These are phyloP conservation scores for Riptortus pedestris DNA, from an alignment of 1,140 invertebrate species.

Conservation along the genomic window DNA sequence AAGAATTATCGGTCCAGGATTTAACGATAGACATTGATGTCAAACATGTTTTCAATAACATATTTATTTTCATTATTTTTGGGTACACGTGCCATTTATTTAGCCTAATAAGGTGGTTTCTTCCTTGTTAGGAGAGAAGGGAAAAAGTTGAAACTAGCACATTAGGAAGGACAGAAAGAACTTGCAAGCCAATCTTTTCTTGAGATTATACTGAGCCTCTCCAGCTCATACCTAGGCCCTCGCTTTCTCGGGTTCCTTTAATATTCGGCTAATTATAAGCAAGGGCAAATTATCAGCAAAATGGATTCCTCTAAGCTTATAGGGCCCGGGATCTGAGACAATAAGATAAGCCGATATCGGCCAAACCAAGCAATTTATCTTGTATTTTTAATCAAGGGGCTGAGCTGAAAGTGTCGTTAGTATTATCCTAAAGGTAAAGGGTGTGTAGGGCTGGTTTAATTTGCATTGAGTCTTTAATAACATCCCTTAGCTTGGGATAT, in stretches of 20 bases:
- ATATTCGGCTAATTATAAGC: slow-evolving; percentile 3
- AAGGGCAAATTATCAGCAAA: slow-evolving; percentile 5
- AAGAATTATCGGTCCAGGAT: too few relatives aligned
- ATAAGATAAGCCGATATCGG: slow-evolving; percentile 23
- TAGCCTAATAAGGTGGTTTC: too few relatives aligned
- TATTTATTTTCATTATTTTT: too few relatives aligned
- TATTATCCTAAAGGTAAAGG: slow-evolving; percentile 23
- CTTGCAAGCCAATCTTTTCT: too few relatives aligned
- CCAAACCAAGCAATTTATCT: slow-evolving; percentile 25
- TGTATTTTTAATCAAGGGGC: slow-evolving; percentile 27
- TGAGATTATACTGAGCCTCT: too few relatives aligned
- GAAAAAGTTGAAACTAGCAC: too few relatives aligned
- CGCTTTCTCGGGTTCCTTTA: too few relatives aligned
- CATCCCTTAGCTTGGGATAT: slow-evolving; percentile 24
- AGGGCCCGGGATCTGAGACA: slow-evolving; percentile 22
- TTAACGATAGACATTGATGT: too few relatives aligned
- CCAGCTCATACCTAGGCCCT: neutral
- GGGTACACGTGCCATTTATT: too few relatives aligned
- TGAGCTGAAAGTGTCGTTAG: slow-evolving; percentile 25
- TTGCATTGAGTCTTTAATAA: slow-evolving; percentile 28
- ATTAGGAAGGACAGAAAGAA: too few relatives aligned
- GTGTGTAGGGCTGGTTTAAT: slow-evolving; percentile 21
- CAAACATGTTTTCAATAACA: too few relatives aligned
- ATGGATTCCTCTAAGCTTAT: slow-evolving; percentile 13
- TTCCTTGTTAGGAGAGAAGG: too few relatives aligned